Percentiles rank a stretch among this genome's conserved stretches.
phyloP scores from a whole-genome alignment of 2,888 invertebrate species.

The Lepidocyrtinus sp. region DNA sequence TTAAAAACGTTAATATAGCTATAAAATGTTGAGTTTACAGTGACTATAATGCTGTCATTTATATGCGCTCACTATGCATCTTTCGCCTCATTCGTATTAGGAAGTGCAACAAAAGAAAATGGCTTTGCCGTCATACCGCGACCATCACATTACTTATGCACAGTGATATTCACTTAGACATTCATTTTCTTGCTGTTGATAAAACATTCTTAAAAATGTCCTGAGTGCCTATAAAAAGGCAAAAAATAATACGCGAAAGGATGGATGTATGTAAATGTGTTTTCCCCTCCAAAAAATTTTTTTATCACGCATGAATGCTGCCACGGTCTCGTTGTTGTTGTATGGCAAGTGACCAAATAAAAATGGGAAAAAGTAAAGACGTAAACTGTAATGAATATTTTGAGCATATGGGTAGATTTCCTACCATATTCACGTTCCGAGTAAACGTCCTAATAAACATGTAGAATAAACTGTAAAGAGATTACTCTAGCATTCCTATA shows the following conservation, averaged over 20 bases:
- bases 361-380: constrained; percentile 15
- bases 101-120: not conserved
- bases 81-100: not conserved
- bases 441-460: constrained; percentile 19
- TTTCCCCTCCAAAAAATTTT: not conserved
- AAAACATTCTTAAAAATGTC: constrained; percentile 10
- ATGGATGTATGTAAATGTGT: constrained; percentile 4
- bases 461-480: constrained; percentile 55
- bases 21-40: not conserved
- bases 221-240: constrained; percentile 18
- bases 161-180: constrained; percentile 15
- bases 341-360: constrained; percentile 10
- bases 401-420: constrained; percentile 2
- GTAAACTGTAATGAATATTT: constrained; percentile 40
- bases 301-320: not conserved
- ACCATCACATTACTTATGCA: constrained; percentile 14
- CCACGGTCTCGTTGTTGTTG: not conserved
- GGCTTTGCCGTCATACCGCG: not conserved
- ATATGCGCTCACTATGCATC: not conserved
- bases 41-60: not conserved
- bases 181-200: constrained; percentile 19
- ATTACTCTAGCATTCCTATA: constrained; percentile 58
- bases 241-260: constrained; percentile 26
- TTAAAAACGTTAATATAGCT: constrained; percentile 5
- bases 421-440: constrained; percentile 9